Conservation (phyloP, 2,113 vertebrate species). For the Hydrolagus affinis region DNA sequence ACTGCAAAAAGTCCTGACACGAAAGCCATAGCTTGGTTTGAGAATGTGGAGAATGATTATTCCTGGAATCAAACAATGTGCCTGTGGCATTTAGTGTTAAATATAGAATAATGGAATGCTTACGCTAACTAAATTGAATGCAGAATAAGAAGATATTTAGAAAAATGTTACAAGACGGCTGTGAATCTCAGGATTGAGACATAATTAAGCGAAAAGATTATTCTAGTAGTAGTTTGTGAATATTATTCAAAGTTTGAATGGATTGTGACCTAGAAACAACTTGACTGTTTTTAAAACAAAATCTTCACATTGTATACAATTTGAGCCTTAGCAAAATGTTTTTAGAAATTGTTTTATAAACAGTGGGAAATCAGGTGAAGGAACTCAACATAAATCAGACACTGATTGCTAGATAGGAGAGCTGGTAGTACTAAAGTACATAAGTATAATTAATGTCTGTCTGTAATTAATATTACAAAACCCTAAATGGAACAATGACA, state of each 20-base stretch:
- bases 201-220: background rate
- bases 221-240: background rate
- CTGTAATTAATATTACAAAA: too few relatives aligned
- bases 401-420: background rate
- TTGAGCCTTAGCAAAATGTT: background rate
- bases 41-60: background rate
- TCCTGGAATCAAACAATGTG: slow-evolving; percentile 2
- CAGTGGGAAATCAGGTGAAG: background rate
- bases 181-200: background rate
- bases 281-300: background rate
- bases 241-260: background rate
- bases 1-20: slow-evolving; percentile 33
- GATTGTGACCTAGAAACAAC: background rate
- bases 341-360: background rate
- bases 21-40: background rate
- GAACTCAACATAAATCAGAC: background rate
- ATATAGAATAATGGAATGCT: slow-evolving; percentile 1
- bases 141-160: background rate
- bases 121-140: background rate
- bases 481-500: background rate
- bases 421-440: background rate
- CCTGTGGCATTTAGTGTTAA: background rate
- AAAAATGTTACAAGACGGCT: background rate
- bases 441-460: background rate
- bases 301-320: background rate